A percentile compares a stretch with the other conserved stretches of the same genome.
These are phyloP conservation scores for Microcebus ravelobensis DNA, from an alignment of 2,113 vertebrate species.

Conservation along the genomic window DNA sequence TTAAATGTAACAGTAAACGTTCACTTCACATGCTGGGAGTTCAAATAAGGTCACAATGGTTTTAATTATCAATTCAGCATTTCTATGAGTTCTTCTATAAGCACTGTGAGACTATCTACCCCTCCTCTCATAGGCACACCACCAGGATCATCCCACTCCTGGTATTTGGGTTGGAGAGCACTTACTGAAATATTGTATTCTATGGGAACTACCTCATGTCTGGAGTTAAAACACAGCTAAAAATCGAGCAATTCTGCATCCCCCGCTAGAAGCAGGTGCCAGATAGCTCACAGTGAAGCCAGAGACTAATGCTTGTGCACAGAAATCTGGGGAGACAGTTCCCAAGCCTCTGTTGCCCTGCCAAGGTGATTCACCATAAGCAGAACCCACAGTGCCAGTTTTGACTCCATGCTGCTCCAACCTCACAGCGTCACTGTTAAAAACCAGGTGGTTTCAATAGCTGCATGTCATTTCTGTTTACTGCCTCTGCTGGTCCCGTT, in stretches of 20 bases:
- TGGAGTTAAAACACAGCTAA: neutral
- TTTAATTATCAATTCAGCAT: constrained; percentile 26
- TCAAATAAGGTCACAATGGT: neutral
- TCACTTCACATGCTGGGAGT: neutral
- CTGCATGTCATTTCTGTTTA: neutral
- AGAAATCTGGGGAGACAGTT: neutral
- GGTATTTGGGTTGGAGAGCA: neutral
- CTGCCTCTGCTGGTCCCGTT: neutral
- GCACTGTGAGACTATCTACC: neutral
- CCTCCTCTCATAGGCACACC: neutral
- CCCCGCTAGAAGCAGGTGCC: neutral
- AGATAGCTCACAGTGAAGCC: neutral
- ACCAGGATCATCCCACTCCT: neutral
- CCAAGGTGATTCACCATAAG: neutral
- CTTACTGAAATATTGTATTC: neutral
- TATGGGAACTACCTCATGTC: neutral
- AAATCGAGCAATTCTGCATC: neutral
- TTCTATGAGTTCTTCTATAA: neutral
- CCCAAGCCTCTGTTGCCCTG: neutral
- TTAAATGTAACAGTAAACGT: neutral
- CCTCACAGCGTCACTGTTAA: neutral
- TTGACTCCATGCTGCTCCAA: neutral
- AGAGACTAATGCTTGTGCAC: neutral
- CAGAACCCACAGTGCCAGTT: neutral
- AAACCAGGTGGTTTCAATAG: neutral